Evolutionary conservation across 2,888 invertebrate genomes (phyloP).

Genomic region (Camptogramma bilineatum): DNA sequence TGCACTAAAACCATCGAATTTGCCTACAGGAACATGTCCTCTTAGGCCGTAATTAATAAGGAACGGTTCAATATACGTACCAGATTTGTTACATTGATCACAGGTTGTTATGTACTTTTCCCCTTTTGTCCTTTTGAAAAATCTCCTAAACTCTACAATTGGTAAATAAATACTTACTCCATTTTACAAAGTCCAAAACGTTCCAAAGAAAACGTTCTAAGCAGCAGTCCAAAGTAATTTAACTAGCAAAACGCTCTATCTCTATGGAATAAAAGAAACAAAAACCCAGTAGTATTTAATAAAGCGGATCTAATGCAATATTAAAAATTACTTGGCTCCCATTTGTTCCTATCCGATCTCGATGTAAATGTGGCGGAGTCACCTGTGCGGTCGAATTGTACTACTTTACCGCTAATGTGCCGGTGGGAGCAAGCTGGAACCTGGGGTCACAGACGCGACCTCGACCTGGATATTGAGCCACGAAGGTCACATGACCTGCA

Average conservation of each 20-base stretch:
- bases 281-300: conserved; percentile 25
- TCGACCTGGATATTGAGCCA: conserved; percentile 64
- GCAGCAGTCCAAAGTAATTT: neutral
- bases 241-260: neutral
- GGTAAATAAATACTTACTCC: neutral
- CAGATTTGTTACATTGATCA: too few species aligned
- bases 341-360: neutral
- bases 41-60: neutral
- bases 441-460: conserved; percentile 60
- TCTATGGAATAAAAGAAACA: neutral
- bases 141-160: neutral
- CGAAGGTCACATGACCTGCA: conserved; percentile 62
- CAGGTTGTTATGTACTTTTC: neutral
- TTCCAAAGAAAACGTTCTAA: neutral
- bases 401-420: conserved; percentile 48
- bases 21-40: neutral
- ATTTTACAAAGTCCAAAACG: neutral
- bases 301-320: neutral
- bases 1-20: too few species aligned
- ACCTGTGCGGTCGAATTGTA: conserved; percentile 45
- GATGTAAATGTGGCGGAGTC: conserved; percentile 12
- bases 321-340: neutral
- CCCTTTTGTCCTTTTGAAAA: neutral
- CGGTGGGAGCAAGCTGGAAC: conserved; percentile 43
- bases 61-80: neutral